These are phyloP conservation scores for Pristionchus japonicus DNA, from an alignment of 2,888 invertebrate genomes.

Conservation along the genomic window DNA sequence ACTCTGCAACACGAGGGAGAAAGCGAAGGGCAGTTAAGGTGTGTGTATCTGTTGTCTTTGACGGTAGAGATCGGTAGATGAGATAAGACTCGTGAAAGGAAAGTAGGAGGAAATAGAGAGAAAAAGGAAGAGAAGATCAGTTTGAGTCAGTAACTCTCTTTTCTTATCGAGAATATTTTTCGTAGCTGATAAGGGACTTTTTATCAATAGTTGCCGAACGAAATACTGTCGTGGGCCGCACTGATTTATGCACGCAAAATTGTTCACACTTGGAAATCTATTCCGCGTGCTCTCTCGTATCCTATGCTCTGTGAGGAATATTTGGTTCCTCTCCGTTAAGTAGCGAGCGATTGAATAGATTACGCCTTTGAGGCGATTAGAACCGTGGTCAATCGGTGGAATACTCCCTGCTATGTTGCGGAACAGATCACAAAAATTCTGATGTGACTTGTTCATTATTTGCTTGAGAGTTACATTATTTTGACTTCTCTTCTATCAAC, in stretches of 20 bases:
- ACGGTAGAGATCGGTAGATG: neutral
- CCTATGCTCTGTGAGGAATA: neutral
- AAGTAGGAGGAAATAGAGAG: neutral
- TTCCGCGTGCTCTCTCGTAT: neutral
- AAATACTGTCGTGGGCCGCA: neutral
- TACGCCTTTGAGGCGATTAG: conserved; percentile 7
- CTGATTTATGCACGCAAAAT: neutral
- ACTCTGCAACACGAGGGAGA: neutral
- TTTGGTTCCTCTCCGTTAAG: neutral
- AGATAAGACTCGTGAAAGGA: neutral
- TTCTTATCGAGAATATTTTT: neutral
- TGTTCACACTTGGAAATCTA: neutral
- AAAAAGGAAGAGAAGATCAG: neutral
- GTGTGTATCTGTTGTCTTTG: conserved; percentile 35
- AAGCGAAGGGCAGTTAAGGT: conserved; percentile 18
- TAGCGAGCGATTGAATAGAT: conserved; percentile 13
- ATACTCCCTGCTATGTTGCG: neutral
- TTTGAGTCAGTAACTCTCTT: neutral
- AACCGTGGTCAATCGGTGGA: neutral
- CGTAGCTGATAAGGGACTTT: neutral
- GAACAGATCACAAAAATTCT: too few species aligned
- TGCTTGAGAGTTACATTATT: too few species aligned
- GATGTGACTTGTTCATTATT: neutral
- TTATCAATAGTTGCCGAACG: neutral
- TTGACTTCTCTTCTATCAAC: too few species aligned